A percentile compares a stretch with the other conserved stretches of the same genome.
phyloP scores from a whole-genome alignment of 1,140 invertebrate genomes.

The Plectrocnemia conspersa region DNA sequence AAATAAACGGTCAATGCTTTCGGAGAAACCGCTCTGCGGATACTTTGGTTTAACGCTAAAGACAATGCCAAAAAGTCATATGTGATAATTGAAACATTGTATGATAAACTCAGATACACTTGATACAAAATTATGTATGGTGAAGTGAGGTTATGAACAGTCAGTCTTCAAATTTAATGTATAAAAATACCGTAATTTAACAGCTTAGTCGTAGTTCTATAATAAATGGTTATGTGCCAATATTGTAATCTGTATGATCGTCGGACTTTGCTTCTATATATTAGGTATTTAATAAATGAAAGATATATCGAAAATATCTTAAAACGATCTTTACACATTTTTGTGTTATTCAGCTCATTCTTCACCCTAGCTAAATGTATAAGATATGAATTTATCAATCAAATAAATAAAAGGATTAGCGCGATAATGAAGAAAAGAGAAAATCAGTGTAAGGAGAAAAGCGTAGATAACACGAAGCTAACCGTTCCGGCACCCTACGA shows the following conservation, averaged over 20 bases:
- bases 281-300: no score
- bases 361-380: constrained; percentile 7
- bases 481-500: neutral
- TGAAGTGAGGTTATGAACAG: no score
- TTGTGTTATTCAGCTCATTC: constrained; percentile 1
- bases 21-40: neutral
- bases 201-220: no score
- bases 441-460: neutral
- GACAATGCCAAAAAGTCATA: neutral
- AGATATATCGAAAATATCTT: no score
- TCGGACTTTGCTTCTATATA: no score
- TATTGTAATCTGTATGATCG: no score
- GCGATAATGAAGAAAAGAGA: neutral
- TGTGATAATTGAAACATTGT: neutral
- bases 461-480: neutral
- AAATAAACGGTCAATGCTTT: neutral
- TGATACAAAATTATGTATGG: no score
- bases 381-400: neutral
- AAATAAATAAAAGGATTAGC: neutral
- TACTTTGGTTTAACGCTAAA: neutral
- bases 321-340: neutral
- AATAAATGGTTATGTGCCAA: no score
- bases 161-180: no score
- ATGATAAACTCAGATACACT: neutral
- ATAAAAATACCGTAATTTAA: no score